Evolutionary conservation across 2,888 invertebrate species (phyloP).

Genomic region (Eupithecia centaureata): DNA sequence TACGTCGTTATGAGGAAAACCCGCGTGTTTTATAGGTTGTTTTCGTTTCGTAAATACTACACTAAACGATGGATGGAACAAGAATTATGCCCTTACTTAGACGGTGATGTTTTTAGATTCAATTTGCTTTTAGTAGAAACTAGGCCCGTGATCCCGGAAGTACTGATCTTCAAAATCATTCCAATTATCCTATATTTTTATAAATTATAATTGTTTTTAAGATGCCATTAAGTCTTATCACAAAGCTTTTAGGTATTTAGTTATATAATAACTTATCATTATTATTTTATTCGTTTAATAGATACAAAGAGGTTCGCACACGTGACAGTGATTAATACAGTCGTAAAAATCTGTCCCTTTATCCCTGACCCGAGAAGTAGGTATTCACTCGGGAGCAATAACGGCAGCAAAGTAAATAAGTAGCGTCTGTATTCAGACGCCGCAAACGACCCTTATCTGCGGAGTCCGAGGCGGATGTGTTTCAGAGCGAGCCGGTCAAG

Average conservation of each 20-base stretch:
- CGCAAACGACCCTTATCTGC: background rate
- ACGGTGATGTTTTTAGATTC: background rate
- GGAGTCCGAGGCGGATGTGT: background rate
- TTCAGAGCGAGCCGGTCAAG: background rate
- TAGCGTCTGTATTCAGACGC: background rate
- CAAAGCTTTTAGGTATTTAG: too few relatives aligned
- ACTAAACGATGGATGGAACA: constrained; percentile 26
- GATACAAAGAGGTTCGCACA: background rate
- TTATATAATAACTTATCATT: too few relatives aligned
- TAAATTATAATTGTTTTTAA: too few relatives aligned
- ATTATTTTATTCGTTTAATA: background rate
- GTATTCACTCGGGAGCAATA: background rate
- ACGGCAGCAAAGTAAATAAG: constrained; percentile 1
- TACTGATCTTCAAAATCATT: too few relatives aligned
- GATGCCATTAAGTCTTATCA: too few relatives aligned
- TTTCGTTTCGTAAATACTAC: constrained; percentile 50
- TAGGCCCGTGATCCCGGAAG: too few relatives aligned
- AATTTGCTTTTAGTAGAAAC: too few relatives aligned
- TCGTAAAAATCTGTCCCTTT: background rate
- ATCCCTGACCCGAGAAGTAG: background rate
- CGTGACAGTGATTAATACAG: background rate
- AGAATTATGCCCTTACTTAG: constrained; percentile 13
- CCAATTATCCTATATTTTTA: too few relatives aligned
- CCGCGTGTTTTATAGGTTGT: constrained; percentile 48
- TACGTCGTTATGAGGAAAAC: constrained; percentile 60